Evolutionary conservation across 2,888 invertebrate species (phyloP).

Genomic region (Oscheius sp.): DNA sequence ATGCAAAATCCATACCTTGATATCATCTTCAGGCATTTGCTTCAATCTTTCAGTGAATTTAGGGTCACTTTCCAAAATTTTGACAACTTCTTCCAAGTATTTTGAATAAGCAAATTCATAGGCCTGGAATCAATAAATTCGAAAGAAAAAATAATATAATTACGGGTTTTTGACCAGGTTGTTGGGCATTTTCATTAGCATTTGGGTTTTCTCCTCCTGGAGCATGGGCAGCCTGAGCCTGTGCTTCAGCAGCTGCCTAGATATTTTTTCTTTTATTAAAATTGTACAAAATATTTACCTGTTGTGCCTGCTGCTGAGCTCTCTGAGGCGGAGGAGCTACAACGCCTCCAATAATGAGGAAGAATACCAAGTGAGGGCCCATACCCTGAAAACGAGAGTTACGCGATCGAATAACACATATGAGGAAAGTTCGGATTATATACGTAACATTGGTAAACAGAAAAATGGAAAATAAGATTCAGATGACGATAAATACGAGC

Average conservation of each 20-base stretch:
- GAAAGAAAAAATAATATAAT: neutral
- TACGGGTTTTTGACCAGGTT: slow-evolving; percentile 34
- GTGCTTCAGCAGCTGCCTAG: slow-evolving; percentile 6
- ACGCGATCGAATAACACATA: neutral
- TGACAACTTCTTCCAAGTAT: slow-evolving; percentile 71
- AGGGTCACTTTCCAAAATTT: slow-evolving; percentile 69
- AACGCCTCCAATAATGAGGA: slow-evolving; percentile 9
- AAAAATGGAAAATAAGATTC: neutral
- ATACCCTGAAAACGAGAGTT: slow-evolving; percentile 3
- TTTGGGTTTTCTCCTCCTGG: neutral
- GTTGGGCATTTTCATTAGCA: slow-evolving; percentile 25
- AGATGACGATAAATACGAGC: neutral
- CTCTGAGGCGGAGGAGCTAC: slow-evolving; percentile 35
- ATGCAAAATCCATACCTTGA: slow-evolving; percentile 58
- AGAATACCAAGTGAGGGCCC: slow-evolving; percentile 34
- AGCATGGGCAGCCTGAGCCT: neutral
- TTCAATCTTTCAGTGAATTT: slow-evolving; percentile 67
- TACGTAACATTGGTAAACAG: neutral
- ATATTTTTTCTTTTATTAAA: neutral
- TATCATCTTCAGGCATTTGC: slow-evolving; percentile 68
- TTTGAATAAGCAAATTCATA: slow-evolving; percentile 70
- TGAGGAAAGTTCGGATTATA: neutral
- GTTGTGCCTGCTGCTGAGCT: slow-evolving; percentile 27
- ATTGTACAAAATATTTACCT: slow-evolving; percentile 17
- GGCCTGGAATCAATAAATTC: slow-evolving; percentile 44